Conservation (phyloP, 2,888 invertebrate species). For the Pelosia muscerda region DNA sequence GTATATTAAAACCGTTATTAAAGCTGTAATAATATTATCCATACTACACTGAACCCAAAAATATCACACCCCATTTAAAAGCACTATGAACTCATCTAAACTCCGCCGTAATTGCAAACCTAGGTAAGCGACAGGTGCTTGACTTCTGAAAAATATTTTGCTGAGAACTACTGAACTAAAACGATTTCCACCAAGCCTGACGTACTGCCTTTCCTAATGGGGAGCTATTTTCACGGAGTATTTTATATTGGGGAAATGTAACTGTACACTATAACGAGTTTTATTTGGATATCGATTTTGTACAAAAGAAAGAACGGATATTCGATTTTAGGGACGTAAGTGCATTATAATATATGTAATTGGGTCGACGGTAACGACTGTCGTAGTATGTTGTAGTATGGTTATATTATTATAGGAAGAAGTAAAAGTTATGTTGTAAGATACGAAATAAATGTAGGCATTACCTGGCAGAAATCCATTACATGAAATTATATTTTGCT, state of each 20-base stretch:
- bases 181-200: constrained; percentile 21
- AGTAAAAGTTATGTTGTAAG: too few species aligned
- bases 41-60: background rate
- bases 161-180: constrained; percentile 20
- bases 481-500: too few species aligned
- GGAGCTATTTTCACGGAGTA: constrained; percentile 3
- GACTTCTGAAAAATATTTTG: constrained; percentile 21
- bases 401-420: too few species aligned
- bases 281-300: background rate
- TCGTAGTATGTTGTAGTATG: too few species aligned
- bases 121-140: constrained; percentile 7
- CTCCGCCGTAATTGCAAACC: background rate
- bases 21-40: background rate
- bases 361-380: background rate
- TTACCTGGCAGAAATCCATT: too few species aligned
- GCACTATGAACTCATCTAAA: constrained; percentile 7
- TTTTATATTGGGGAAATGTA: background rate
- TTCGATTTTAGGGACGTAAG: background rate
- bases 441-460: too few species aligned
- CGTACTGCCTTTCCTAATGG: constrained; percentile 17
- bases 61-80: constrained; percentile 7
- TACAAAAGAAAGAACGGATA: background rate
- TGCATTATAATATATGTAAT: background rate
- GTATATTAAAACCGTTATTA: too few species aligned
- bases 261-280: background rate